Base-by-base conservation (phyloP, 2,888 invertebrate genomes). In the Drosophila recens region DNA sequence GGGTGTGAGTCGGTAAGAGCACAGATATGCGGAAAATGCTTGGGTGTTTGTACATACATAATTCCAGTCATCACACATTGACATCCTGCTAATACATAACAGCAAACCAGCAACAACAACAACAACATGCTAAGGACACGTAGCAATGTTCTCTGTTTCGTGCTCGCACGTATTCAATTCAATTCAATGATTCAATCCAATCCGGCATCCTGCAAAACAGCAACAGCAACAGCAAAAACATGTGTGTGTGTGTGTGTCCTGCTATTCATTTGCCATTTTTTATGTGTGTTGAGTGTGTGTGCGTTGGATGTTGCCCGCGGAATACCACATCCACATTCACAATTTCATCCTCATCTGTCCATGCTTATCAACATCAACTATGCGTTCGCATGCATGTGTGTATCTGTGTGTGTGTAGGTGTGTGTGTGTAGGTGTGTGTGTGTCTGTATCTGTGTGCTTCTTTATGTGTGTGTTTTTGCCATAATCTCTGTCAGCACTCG, bases 91-190 rank as follows among this genome's bases (percentile, higher is more conserved):
- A 89, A 89, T 87, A 73, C 88, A 81, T 72, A 62, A 66, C 78
- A 75, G 53, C 70, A 59, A 53, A 43, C 42, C 64, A 52, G 30
- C 45, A 52, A 34, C 62, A 61, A 4, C 52, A 42, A 42, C 57
- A 53, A 51, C 74, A 52, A 67, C 63, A 77, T 49, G 64, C 56
- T 42, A 67, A 67, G 65, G 66, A 87, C 70, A 79, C 83, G 83
- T 75, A 82, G 65, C 58, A 58, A 54, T 71, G 67, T 58, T 72
- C 62, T 75, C 61, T 62, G 74, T 74, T 84, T 70, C 82, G 87
- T 87, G 82, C 82, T 71, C 72, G 83, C 83, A 83, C 89, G 83
- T 88, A 86, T 86, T 86, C 89, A 88, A 88, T 89, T 88, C 83
- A 76, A 83, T 88, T 88, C 83, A 83, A 83, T 82, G 82, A 88